These are phyloP conservation scores for Engystomops pustulosus DNA, from an alignment of 2,113 vertebrate genomes.

Conservation along the genomic window DNA sequence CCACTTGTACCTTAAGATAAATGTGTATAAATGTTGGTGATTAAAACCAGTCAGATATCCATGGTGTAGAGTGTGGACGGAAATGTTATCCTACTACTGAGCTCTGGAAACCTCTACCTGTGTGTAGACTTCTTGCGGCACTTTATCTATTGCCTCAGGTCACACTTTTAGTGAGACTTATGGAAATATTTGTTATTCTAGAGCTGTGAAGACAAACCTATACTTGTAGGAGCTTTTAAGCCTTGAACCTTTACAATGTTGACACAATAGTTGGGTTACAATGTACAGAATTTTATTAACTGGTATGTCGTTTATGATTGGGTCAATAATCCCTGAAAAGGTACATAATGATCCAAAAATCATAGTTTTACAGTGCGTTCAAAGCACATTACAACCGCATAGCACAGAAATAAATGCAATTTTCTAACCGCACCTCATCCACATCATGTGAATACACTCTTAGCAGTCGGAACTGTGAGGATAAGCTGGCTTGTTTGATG, in stretches of 20 bases:
- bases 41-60: background rate
- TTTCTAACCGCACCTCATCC: no score
- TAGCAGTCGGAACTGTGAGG: background rate
- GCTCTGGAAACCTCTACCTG: background rate
- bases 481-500: slow-evolving; percentile 1
- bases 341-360: background rate
- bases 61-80: background rate
- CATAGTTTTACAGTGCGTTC: background rate
- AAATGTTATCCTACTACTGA: background rate
- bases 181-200: background rate
- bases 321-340: background rate
- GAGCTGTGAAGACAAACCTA: slow-evolving; percentile 45
- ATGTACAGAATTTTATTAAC: background rate
- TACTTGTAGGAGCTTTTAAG: slow-evolving; percentile 37
- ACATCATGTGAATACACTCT: no score
- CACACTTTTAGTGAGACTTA: background rate
- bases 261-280: background rate
- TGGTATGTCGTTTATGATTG: background rate
- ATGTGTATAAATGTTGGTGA: background rate
- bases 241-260: background rate
- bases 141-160: slow-evolving; percentile 10
- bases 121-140: background rate
- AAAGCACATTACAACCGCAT: no score
- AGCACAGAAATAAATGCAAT: no score
- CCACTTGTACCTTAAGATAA: background rate